Conservation (phyloP, 2,113 vertebrate species). For the Dinomys branickii region DNA sequence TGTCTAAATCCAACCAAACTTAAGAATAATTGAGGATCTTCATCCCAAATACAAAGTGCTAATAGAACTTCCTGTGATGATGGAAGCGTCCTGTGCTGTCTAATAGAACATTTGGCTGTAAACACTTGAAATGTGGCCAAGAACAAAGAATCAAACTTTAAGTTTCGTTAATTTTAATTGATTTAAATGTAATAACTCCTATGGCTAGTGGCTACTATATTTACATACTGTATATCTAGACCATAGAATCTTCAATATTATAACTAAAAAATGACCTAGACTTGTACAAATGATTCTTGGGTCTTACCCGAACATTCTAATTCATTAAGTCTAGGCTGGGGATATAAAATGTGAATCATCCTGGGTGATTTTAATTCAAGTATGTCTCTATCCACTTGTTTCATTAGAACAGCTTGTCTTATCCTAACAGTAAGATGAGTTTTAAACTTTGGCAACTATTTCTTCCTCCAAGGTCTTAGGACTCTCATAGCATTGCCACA, state of each 20-base stretch:
- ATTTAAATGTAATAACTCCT: not conserved
- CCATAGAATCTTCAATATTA: not conserved
- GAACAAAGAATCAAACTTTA: not conserved
- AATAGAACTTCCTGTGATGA: not conserved
- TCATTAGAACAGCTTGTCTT: not conserved
- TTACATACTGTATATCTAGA: not conserved
- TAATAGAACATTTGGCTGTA: not conserved
- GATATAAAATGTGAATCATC: not conserved
- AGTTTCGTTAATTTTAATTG: not conserved
- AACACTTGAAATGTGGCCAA: not conserved
- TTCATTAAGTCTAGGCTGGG: not conserved
- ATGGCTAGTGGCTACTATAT: not conserved
- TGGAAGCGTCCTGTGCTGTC: not conserved
- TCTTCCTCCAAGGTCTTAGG: not conserved
- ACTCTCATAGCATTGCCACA: not conserved
- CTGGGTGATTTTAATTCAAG: not conserved
- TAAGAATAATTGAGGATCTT: not conserved
- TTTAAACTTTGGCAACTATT: not conserved
- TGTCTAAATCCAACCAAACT: not conserved
- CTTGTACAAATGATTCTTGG: not conserved
- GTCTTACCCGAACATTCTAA: not conserved
- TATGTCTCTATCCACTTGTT: not conserved
- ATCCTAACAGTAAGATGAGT: not conserved
- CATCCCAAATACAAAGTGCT: not conserved
- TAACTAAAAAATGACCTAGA: not conserved